Percentiles rank a stretch among this genome's conserved stretches.
phyloP scores from a whole-genome alignment of 2,888 invertebrate species.

The Fabriciana adippe region DNA sequence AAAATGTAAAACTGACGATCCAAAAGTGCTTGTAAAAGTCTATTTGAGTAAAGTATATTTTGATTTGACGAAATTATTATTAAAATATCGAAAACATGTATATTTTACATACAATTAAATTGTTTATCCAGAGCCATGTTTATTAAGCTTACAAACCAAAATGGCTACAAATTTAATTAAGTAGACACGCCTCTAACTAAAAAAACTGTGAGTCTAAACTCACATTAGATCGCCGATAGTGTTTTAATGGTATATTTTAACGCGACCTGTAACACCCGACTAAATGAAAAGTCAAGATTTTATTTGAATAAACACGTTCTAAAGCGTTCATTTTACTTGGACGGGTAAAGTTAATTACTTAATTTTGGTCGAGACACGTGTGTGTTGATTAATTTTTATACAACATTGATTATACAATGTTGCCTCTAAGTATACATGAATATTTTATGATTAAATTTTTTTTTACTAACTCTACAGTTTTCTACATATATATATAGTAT shows the following conservation, averaged over 20 bases:
- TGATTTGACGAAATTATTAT: too few relatives aligned
- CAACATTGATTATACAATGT: conserved; percentile 37
- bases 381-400: conserved; percentile 68
- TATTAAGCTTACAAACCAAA: conserved; percentile 24
- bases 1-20: too few relatives aligned
- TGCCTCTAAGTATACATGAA: conserved; percentile 11
- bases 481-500: too few relatives aligned
- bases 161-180: conserved; percentile 42
- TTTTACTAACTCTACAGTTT: neutral
- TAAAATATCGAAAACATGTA: too few relatives aligned
- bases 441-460: conserved; percentile 11
- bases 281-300: conserved; percentile 44
- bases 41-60: too few relatives aligned
- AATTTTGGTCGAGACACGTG: conserved; percentile 67
- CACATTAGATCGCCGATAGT: conserved; percentile 51
- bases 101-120: neutral
- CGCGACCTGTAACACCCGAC: conserved; percentile 50
- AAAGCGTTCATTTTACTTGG: conserved; percentile 50
- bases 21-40: too few relatives aligned
- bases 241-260: conserved; percentile 57
- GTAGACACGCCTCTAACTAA: conserved; percentile 32
- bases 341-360: conserved; percentile 69
- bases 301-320: conserved; percentile 10
- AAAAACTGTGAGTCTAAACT: conserved; percentile 34
- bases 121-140: neutral